phyloP scores from a whole-genome alignment of 2,888 invertebrate species.

The Ganaspis brasiliensis region DNA sequence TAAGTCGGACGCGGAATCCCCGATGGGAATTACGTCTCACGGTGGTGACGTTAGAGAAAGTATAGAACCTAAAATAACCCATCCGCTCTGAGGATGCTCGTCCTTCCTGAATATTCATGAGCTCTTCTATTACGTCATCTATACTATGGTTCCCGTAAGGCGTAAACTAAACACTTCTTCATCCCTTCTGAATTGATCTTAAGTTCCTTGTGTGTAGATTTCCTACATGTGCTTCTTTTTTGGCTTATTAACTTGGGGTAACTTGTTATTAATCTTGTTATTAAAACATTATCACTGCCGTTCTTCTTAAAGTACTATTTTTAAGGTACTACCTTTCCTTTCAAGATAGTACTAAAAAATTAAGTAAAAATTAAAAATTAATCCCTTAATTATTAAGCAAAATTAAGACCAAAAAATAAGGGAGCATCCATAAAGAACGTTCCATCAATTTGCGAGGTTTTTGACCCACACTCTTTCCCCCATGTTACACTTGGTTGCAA shows the following conservation, averaged over 20 bases:
- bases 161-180: slow-evolving; percentile 4
- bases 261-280: too few relatives aligned
- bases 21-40: slow-evolving; percentile 6
- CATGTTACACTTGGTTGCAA: too few relatives aligned
- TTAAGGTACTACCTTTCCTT: too few relatives aligned
- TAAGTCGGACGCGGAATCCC: neutral
- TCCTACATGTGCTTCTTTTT: neutral
- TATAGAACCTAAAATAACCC: slow-evolving; percentile 8
- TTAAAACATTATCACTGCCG: too few relatives aligned
- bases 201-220: neutral
- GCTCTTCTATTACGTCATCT: slow-evolving; percentile 8
- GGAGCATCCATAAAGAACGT: too few relatives aligned
- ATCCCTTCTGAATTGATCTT: slow-evolving; percentile 7
- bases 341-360: too few relatives aligned
- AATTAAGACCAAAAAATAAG: too few relatives aligned
- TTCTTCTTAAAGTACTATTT: too few relatives aligned
- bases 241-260: neutral
- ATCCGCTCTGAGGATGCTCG: slow-evolving; percentile 2
- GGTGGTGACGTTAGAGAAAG: neutral
- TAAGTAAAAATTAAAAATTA: neutral
- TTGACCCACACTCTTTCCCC: too few relatives aligned
- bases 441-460: too few relatives aligned
- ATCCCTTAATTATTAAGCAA: neutral
- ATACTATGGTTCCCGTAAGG: neutral
- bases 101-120: slow-evolving; percentile 32